A percentile compares a stretch with the other conserved stretches of the same genome.
Conservation (phyloP, 1,140 invertebrate species). For the Delia radicum region DNA sequence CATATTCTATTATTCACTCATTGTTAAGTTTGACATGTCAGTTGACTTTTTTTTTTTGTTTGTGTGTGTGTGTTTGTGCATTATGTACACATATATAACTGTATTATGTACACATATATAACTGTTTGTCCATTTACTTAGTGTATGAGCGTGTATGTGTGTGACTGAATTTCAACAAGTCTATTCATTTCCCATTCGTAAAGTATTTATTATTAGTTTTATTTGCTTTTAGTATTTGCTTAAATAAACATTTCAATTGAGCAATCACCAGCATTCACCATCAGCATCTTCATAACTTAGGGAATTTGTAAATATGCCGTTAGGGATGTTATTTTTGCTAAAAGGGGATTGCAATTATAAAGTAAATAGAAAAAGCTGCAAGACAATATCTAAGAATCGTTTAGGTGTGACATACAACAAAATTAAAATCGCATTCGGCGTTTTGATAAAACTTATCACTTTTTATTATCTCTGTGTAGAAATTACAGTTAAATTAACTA, state of each 20-base stretch:
- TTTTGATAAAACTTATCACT: no score
- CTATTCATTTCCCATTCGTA: not conserved
- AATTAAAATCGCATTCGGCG: no score
- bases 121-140: not conserved
- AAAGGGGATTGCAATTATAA: not conserved
- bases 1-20: not conserved
- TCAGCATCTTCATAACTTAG: not conserved
- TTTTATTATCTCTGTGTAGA: no score
- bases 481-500: no score
- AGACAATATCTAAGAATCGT: no score
- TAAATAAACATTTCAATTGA: not conserved
- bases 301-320: not conserved
- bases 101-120: not conserved
- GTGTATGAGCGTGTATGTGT: not conserved
- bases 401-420: no score
- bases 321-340: not conserved
- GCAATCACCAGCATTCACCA: not conserved
- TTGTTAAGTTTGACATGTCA: not conserved
- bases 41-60: not conserved
- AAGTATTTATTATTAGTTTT: not conserved
- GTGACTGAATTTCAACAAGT: not conserved
- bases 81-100: not conserved
- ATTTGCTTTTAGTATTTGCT: slow-evolving; percentile 1
- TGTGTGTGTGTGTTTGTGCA: not conserved
- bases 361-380: no score